phyloP scores from a whole-genome alignment of 2,888 invertebrate species.

The Dryobotodes eremita region DNA sequence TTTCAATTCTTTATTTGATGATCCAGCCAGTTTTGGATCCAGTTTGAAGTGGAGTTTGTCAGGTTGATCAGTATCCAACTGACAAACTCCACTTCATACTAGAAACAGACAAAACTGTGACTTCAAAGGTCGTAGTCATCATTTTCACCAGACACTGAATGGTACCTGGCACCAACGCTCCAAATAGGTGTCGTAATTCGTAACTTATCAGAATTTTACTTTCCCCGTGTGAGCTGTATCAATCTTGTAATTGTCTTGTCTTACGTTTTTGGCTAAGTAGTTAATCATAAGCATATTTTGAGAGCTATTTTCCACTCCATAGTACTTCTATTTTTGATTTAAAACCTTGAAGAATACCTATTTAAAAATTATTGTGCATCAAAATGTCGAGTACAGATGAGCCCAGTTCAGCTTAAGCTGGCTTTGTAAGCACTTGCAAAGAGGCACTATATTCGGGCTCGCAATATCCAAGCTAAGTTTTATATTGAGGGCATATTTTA shows the following conservation, averaged over 20 bases:
- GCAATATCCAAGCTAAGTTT: background rate
- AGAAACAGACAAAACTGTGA: background rate
- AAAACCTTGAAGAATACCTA: background rate
- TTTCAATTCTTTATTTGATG: background rate
- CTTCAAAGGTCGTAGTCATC: background rate
- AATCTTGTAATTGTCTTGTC: conserved; percentile 13
- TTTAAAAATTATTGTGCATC: background rate
- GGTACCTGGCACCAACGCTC: conserved; percentile 32
- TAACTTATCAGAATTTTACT: conserved; percentile 26
- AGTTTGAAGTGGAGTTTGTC: too few relatives aligned
- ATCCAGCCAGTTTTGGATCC: background rate
- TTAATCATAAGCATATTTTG: background rate
- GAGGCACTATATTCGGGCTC: background rate
- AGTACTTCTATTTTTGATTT: background rate
- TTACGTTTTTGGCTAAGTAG: conserved; percentile 24
- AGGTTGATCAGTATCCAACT: too few relatives aligned
- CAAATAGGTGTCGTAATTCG: conserved; percentile 34
- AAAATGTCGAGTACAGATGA: background rate
- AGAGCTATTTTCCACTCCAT: background rate
- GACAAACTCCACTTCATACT: background rate
- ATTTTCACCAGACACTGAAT: background rate
- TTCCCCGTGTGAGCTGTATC: conserved; percentile 23
- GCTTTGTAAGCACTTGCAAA: background rate
- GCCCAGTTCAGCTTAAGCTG: background rate
- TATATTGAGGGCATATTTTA: background rate